phyloP scores from a whole-genome alignment of 2,888 invertebrate species.

The Lymantria monacha region DNA sequence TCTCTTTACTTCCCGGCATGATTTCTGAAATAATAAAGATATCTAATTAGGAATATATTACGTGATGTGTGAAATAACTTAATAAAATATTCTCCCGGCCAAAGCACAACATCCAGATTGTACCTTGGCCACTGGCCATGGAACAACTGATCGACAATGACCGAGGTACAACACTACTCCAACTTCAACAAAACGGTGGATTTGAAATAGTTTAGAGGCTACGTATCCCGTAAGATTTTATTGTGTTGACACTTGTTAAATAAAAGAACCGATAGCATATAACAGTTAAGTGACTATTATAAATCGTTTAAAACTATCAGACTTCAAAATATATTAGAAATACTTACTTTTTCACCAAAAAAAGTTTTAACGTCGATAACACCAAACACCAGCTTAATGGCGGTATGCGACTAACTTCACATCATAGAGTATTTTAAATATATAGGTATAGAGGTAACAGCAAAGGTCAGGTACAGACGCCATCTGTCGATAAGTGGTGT shows the following conservation, averaged over 20 bases:
- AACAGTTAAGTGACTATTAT: conserved; percentile 10
- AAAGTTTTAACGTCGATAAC: conserved; percentile 5
- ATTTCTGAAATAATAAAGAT: too few relatives aligned
- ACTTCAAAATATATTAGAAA: conserved; percentile 12
- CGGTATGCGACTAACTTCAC: too few relatives aligned
- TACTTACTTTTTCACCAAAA: conserved; percentile 11
- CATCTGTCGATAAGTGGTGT: too few relatives aligned
- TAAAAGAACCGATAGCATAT: conserved; percentile 13
- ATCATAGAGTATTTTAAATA: too few relatives aligned
- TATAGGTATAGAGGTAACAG: too few relatives aligned
- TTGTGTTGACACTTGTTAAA: conserved; percentile 11
- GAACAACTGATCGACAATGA: too few relatives aligned
- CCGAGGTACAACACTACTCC: not conserved
- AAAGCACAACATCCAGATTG: not conserved
- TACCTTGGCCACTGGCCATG: conserved; percentile 1
- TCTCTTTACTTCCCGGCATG: conserved; percentile 1
- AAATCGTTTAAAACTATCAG: not conserved
- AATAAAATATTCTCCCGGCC: not conserved
- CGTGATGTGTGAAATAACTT: conserved; percentile 1
- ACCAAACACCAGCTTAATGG: conserved; percentile 11
- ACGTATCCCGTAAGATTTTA: too few relatives aligned
- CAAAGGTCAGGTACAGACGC: too few relatives aligned
- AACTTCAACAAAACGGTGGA: not conserved
- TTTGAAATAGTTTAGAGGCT: not conserved
- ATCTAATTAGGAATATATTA: too few relatives aligned